Evolutionary conservation across 1,140 invertebrate species (phyloP), one percentile per base, ranked within the genome.

Genomic region (Sycophaga agraensis): DNA sequence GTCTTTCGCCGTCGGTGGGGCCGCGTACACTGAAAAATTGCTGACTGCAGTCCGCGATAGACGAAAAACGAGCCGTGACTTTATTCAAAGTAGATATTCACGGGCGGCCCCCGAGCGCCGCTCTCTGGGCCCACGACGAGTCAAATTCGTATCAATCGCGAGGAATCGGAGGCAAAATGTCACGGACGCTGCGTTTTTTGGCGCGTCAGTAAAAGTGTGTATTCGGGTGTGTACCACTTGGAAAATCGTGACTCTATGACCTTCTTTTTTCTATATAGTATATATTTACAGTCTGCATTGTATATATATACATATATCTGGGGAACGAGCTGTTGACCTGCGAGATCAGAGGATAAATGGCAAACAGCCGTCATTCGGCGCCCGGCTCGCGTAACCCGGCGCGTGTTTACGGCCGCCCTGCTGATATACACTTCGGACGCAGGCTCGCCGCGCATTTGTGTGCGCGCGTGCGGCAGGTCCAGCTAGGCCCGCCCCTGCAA

Each of bases 291-390:
- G n/a, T n/a, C n/a, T n/a, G n/a, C n/a, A n/a, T n/a, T n/a, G n/a
- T n/a, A n/a, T n/a, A n/a, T n/a, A n/a, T n/a, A n/a, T n/a, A n/a
- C n/a, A n/a, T n/a, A n/a, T n/a, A n/a, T n/a, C n/a, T n/a, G n/a
- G n/a, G n/a, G n/a, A 48, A 63, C 46, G 40, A 64, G 55, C 58
- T 69, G 63, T 62, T 65, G 53, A 63, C 56, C 55, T 45, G 53
- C 43, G 61, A 67, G 64, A 64, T 69, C 64, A 60, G 58, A 53
- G 64, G 54, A 67, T 66, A 66, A 66, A 64, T 66, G 64, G 64
- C 61, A 67, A 69, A 69, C 60, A 67, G 64, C 64, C 63, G 61
- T 69, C 66, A 66, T 64, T 66, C 58, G 54, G 58, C 59, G 17
- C 46, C 53, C 45, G 28, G 19, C 31, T 31, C 49, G 63, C 60